phyloP scores from a whole-genome alignment of 2,888 invertebrate species.

The Drosophila colorata region DNA sequence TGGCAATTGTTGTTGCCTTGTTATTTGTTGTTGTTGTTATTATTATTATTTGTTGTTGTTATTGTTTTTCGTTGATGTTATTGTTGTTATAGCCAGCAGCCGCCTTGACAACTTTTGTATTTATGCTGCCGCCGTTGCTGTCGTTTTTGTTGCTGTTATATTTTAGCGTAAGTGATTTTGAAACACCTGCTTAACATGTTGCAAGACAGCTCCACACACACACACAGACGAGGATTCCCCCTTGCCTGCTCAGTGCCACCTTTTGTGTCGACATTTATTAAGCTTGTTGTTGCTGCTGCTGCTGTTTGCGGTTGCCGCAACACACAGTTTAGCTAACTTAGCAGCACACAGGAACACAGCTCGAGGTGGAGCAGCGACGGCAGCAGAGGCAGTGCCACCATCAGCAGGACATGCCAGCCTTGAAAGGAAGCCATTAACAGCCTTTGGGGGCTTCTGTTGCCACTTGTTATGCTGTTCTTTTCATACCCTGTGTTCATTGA shows the following conservation, averaged over 20 bases:
- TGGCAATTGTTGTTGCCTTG: constrained; percentile 13
- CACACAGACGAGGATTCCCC: neutral
- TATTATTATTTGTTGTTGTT: constrained; percentile 4
- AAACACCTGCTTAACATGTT: constrained; percentile 79
- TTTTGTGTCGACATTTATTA: constrained; percentile 78
- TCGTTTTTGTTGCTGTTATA: constrained; percentile 35
- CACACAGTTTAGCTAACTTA: constrained; percentile 68
- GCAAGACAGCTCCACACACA: constrained; percentile 51
- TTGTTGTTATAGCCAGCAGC: constrained; percentile 26
- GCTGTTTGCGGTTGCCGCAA: constrained; percentile 68
- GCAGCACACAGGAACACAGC: constrained; percentile 24
- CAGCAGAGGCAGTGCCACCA: neutral
- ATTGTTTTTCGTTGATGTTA: constrained; percentile 18
- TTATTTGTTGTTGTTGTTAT: constrained; percentile 7
- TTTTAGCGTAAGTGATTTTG: constrained; percentile 78
- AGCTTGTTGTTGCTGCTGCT: constrained; percentile 54
- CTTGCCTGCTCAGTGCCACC: constrained; percentile 17
- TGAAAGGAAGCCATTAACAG: constrained; percentile 78
- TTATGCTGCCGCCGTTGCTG: constrained; percentile 22
- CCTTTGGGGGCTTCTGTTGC: constrained; percentile 49
- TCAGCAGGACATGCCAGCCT: constrained; percentile 42
- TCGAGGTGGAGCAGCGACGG: neutral
- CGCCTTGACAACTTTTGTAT: constrained; percentile 49
- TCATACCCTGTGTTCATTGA: neutral
- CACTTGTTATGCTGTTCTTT: constrained; percentile 46